Evolutionary conservation across 2,113 vertebrate species (phyloP), one percentile per base, ranked within the genome.

Genomic region (Sceloporus undulatus): DNA sequence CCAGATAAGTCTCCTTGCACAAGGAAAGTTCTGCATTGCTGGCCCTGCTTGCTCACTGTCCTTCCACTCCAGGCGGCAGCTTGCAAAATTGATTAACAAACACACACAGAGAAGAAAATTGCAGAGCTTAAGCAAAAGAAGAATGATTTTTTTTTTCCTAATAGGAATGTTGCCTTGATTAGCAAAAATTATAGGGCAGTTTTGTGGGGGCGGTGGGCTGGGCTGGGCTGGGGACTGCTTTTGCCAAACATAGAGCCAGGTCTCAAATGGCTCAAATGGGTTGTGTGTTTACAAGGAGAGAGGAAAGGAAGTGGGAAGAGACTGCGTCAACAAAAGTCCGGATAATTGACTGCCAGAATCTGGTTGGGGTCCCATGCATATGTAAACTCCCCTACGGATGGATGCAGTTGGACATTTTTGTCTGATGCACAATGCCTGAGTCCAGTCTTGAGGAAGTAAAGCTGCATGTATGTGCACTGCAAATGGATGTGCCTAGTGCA

Each of bases 41-140:
- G 3, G 84, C 56, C 3, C 2, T 10, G 8, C 71, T 52, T 1
- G 0, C 54, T 5, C 7, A 25, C 79, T 48, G 38, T 48, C n/a
- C 16, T 75, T 42, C 27, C 25, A 76, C 79, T 34, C 85, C 82
- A 40, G 62, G 90, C 86, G 81, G 40, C 0, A 0, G 29, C 85
- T 90, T 85, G 79, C 90, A 68, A 93, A 93, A 91, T 84, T 54
- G 81, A 88, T 92, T 87, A 90, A 80, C 88, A 87, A 88, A 90
- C 75, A 86, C 91, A 86, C 79, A 90, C 87, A 65, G 91, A 88
- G 92, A 93, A 79, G 90, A 85, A 93, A 91, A 92, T 85, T 86
- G 29, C 75, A 88, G 19, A 88, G 79, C 82, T 90, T 80, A 84
- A 86, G 88, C 88, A 90, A 77, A 66, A 59, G 89, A 84, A 79